Evolutionary conservation across 2,888 invertebrate genomes (phyloP), one percentile per base, ranked within the genome.

Genomic region (Dorcus parallelipipedus): DNA sequence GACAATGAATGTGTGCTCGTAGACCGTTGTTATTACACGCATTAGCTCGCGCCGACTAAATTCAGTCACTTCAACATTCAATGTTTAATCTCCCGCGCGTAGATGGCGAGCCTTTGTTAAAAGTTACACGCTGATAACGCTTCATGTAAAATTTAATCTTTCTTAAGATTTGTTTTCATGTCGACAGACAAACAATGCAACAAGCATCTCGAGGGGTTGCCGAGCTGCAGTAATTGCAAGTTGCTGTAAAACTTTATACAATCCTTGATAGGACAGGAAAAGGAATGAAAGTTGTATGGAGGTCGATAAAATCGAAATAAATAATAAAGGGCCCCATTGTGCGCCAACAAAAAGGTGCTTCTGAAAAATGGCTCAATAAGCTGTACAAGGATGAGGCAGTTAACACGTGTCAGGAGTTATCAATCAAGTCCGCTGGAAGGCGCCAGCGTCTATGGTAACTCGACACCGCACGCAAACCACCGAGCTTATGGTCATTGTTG

Each of bases 1-100:
- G 72, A 73, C 73, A 73, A 74, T 73, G 71, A 71, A 75, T 72
- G 72, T 69, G 68, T 67, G 68, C 64, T 70, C 67, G 67, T 69
- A 65, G 65, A 69, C 68, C 64, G 67, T 66, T 64, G 65, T 68
- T 71, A 71, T 71, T 69, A 67, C 67, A 62, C 66, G 64, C 69
- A 69, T 71, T 67, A 58, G 20, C 50, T 26, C 8, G n/a, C 14
- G 40, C 38, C 40, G 39, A 50, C 50, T 39, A 40, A 50, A 50
- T 38, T 39, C 40, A 38, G 38, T 50, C 50, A 50, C 38, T 50
- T 50, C 40, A n/a, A n/a, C 50, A 40, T 50, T 50, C 39, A 40
- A 17, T 50, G 50, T 50, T 50, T 50, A 50, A 50, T 50, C 50
- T 45, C 20, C 20, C 10, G 14, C 14, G 14, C 17, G 14, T 14